Evolutionary conservation across 2,113 vertebrate genomes (phyloP).

Genomic region (Theropithecus gelada): DNA sequence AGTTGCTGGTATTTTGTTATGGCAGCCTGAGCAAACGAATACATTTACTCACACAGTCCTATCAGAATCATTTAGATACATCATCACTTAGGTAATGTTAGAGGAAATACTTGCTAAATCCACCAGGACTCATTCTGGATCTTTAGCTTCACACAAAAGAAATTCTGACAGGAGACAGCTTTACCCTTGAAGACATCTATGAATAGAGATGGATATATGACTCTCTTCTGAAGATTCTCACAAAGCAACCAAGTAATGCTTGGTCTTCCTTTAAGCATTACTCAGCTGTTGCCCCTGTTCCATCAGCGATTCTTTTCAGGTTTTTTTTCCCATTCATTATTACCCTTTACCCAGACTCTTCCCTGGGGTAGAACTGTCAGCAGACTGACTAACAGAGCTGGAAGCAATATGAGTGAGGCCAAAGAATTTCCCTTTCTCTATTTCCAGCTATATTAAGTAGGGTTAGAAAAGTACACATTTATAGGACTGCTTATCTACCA

Average conservation of each 20-base stretch:
- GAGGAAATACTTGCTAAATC: not conserved
- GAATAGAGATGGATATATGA: not conserved
- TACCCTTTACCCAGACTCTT: not conserved
- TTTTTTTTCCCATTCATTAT: not conserved
- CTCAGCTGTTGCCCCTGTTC: not conserved
- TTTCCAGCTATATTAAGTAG: not conserved
- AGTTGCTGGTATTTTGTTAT: not conserved
- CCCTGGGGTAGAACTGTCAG: accelerated
- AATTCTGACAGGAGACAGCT: not conserved
- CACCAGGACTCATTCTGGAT: not conserved
- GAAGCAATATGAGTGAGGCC: not conserved
- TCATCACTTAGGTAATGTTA: not conserved
- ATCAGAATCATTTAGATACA: not conserved
- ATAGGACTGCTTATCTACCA: not conserved
- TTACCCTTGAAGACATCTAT: not conserved
- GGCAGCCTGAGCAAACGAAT: not conserved
- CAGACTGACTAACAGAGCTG: not conserved
- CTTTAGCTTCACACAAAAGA: not conserved
- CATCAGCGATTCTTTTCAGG: not conserved
- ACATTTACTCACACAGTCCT: not conserved
- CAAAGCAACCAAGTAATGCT: not conserved
- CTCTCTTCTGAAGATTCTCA: not conserved
- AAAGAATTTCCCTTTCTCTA: not conserved
- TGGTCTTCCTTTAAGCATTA: not conserved
- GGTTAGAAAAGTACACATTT: not conserved